Percentiles rank a stretch among this genome's conserved stretches.
phyloP scores from a whole-genome alignment of 2,888 invertebrate genomes.

The Polydrusus cervinus region DNA sequence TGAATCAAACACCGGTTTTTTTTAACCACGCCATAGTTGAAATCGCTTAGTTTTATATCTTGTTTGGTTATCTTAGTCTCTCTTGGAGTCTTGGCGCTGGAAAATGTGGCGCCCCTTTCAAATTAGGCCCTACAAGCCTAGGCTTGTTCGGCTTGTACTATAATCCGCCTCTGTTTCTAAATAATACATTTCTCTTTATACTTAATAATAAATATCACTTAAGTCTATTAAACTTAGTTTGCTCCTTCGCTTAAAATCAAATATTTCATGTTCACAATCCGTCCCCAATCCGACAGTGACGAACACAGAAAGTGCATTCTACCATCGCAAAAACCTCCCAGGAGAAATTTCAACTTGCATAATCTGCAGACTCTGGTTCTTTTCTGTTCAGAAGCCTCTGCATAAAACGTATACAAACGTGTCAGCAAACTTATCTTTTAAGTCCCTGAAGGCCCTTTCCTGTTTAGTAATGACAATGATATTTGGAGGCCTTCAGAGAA shows the following conservation, averaged over 20 bases:
- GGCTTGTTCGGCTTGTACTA: no score
- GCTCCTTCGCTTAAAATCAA: slow-evolving; percentile 1
- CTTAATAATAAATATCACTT: neutral
- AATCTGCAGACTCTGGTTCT: slow-evolving; percentile 45
- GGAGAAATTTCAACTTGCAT: slow-evolving; percentile 49
- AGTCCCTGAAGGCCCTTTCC: slow-evolving; percentile 5
- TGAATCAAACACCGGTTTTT: no score
- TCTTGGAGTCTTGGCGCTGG: no score
- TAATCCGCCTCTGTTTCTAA: no score
- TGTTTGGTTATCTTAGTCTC: no score
- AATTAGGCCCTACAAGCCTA: no score
- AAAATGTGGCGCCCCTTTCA: no score
- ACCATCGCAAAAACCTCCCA: slow-evolving; percentile 39
- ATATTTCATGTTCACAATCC: slow-evolving; percentile 5
- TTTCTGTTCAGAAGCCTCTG: slow-evolving; percentile 27
- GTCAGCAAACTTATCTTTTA: slow-evolving; percentile 36
- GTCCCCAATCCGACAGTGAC: slow-evolving; percentile 37
- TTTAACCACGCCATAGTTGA: no score
- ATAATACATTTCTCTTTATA: no score
- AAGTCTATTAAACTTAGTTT: slow-evolving; percentile 1
- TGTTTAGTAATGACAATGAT: slow-evolving; percentile 29
- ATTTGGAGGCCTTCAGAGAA: neutral
- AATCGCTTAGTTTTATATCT: no score
- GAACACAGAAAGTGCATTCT: slow-evolving; percentile 31
- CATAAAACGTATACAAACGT: slow-evolving; percentile 40